Base-by-base conservation (phyloP, 1,140 invertebrate genomes). In the Pissodes strobi region DNA sequence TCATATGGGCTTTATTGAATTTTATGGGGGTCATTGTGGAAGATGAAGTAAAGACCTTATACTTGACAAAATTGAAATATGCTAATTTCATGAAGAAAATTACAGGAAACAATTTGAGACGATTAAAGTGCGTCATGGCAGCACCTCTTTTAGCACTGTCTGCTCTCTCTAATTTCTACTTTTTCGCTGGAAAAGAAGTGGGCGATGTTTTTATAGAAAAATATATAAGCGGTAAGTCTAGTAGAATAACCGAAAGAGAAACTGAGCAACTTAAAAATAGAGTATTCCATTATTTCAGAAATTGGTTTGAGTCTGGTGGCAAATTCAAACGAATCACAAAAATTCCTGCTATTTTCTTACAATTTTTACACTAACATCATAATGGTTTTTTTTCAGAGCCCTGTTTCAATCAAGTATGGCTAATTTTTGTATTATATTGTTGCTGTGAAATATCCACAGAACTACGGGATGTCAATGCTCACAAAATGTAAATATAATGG, bases 1-100 rank as follows among this genome's bases (percentile, higher is more conserved):
- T 95, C 61, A 81, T 93, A 62, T 98, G 95, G 94, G 85, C 90
- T 4, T 59, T 87, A 6, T 77, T 94, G 0, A 97, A 97, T 79
- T 95, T 88, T 72, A 68, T 88, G 10, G 92, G 91, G 37, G 80
- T 95, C 19, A 79, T 83, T 3, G 76, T 92, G 17, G 93, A 95
- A 80, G 81, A 45, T 18, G 6, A 61, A 17, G 22, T 17, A 27
- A 53, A 46, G 23, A 43, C 9, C 12, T 12, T 65, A 15, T 60
- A 67, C 38, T n/a, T 25, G 13, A 46, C 38, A 9, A 41, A 56
- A 56, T 46, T 69, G 12, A 15, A 71, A 79, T 23, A n/a, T n/a
- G n/a, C n/a, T n/a, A n/a, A n/a, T n/a, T n/a, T n/a, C n/a, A n/a
- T 27, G 25, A 27, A 5, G 25, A 27, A 27, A 5, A 27, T 27